phyloP scores from a whole-genome alignment of 2,113 vertebrate species.

The Elaphurus davidianus region DNA sequence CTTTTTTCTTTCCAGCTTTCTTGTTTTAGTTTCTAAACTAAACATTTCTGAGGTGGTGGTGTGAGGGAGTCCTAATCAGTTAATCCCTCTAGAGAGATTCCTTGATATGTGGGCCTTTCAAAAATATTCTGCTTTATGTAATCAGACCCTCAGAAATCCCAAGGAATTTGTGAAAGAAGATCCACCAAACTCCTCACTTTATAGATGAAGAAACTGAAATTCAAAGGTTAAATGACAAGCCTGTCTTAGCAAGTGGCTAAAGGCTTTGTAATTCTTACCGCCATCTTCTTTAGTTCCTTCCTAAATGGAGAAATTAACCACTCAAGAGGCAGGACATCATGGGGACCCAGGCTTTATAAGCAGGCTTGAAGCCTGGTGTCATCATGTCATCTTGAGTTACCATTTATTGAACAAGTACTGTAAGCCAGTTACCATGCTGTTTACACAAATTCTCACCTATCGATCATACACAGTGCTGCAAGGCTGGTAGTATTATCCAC shows the following conservation, averaged over 20 bases:
- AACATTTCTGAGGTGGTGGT: background rate
- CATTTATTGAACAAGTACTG: background rate
- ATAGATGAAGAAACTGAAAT: background rate
- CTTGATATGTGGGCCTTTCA: background rate
- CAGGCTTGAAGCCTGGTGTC: background rate
- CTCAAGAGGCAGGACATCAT: background rate
- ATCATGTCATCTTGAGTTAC: background rate
- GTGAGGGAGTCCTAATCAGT: background rate
- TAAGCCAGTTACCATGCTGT: background rate
- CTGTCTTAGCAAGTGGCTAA: background rate
- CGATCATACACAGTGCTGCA: background rate
- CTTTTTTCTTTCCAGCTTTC: background rate
- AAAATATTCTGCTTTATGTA: background rate
- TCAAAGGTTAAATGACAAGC: background rate
- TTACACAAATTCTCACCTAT: background rate
- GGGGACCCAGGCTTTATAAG: background rate
- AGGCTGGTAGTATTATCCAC: background rate
- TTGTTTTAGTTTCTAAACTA: background rate
- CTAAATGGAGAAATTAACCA: background rate
- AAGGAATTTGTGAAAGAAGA: background rate
- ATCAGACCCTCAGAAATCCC: background rate
- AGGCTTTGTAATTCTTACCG: background rate
- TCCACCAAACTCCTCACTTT: background rate
- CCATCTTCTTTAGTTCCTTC: background rate
- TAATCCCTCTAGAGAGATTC: background rate